phyloP scores from a whole-genome alignment of 1,140 invertebrate genomes.

The Pseudomyrmex dendroicus region DNA sequence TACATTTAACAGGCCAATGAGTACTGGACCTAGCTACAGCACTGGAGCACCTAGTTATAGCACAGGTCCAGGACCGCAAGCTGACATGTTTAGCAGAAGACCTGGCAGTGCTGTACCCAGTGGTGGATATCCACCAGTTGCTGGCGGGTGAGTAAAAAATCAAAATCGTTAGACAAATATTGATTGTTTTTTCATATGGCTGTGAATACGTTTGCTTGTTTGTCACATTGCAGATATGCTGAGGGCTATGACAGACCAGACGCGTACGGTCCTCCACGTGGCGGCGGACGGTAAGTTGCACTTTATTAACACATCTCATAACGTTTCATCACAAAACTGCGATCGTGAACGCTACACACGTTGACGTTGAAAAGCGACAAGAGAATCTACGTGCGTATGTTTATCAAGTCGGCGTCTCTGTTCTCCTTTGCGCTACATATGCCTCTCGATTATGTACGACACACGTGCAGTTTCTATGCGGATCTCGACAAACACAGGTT shows the following conservation, averaged over 20 bases:
- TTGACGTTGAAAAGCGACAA: constrained; percentile 74
- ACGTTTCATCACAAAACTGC: constrained; percentile 67
- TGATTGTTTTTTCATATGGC: neutral
- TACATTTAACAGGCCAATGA: constrained; percentile 80
- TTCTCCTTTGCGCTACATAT: constrained; percentile 69
- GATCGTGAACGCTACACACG: constrained; percentile 56
- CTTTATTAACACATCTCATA: constrained; percentile 56
- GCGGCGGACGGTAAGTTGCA: constrained; percentile 82
- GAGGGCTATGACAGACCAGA: constrained; percentile 84
- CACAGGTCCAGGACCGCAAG: constrained; percentile 83
- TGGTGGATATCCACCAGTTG: constrained; percentile 82
- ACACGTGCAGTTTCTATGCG: constrained; percentile 64
- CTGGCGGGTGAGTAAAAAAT: constrained; percentile 79
- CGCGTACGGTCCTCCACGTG: constrained; percentile 82
- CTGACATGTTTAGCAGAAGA: constrained; percentile 84
- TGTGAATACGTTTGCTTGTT: neutral
- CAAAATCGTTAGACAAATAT: neutral
- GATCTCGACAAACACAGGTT: constrained; percentile 67
- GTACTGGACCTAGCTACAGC: constrained; percentile 82
- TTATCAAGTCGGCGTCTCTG: constrained; percentile 62
- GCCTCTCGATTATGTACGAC: constrained; percentile 49
- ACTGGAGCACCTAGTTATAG: constrained; percentile 83
- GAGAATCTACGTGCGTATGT: constrained; percentile 69
- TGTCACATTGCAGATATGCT: constrained; percentile 77
- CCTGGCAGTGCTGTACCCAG: constrained; percentile 82